phyloP scores from a whole-genome alignment of 53 echinoderm and acorn worm species.

The Paelopatides confundens region DNA sequence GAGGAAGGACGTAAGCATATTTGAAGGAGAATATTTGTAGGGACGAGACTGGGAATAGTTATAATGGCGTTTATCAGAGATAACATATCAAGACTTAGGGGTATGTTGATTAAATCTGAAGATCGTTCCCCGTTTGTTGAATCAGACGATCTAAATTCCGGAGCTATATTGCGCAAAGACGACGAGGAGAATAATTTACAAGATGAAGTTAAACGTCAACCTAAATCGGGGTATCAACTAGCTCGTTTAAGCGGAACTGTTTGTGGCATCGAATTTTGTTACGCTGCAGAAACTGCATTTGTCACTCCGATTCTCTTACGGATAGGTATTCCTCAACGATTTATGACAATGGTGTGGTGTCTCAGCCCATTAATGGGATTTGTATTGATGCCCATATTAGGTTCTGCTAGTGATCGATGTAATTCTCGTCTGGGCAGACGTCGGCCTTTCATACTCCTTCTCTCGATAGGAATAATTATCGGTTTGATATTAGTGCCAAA shows the following conservation, averaged over 20 bases:
- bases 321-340: constrained; percentile 84
- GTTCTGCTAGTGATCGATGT: constrained; percentile 97
- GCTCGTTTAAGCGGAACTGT: constrained; percentile 90
- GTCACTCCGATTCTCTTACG: constrained; percentile 91
- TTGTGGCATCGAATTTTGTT: constrained; percentile 99
- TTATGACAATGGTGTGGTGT: constrained; percentile 99
- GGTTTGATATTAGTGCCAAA: constrained; percentile 91
- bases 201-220: neutral
- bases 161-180: neutral
- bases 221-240: constrained; percentile 71
- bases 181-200: neutral
- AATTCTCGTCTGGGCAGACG: constrained; percentile 83
- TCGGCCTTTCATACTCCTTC: constrained; percentile 88
- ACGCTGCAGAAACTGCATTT: constrained; percentile 98
- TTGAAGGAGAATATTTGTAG: neutral
- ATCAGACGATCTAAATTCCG: constrained; percentile 5
- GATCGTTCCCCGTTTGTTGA: constrained; percentile 59
- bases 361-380: constrained; percentile 91
- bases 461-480: constrained; percentile 75
- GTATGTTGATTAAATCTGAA: neutral
- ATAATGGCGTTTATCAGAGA: constrained; percentile 3
- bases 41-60: neutral
- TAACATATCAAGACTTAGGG: neutral
- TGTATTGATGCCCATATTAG: constrained; percentile 90
- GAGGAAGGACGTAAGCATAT: neutral